Conservation (phyloP, 2,888 invertebrate species). For the Bimastos eiseni region DNA sequence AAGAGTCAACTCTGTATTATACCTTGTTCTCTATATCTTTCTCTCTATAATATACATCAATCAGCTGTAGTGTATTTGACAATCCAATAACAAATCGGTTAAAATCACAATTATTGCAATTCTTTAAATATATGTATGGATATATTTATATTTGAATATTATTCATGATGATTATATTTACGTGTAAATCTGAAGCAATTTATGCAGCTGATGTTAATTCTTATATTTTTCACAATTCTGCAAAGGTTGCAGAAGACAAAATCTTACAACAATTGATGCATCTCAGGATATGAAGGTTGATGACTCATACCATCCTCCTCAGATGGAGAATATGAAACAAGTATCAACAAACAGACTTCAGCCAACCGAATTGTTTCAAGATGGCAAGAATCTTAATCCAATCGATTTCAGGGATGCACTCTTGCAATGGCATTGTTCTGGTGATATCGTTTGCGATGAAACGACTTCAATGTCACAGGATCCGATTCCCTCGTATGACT, state of each 20-base stretch:
- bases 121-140: too few relatives aligned
- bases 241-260: not conserved
- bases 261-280: not conserved
- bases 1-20: too few relatives aligned
- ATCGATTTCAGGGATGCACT: not conserved
- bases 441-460: not conserved
- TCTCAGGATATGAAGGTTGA: not conserved
- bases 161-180: too few relatives aligned
- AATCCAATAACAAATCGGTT: too few relatives aligned
- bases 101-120: too few relatives aligned
- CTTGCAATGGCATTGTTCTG: not conserved
- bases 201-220: not conserved
- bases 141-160: too few relatives aligned
- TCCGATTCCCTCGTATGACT: not conserved
- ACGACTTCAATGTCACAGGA: not conserved
- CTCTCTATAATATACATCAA: too few relatives aligned
- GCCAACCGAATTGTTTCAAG: not conserved
- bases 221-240: not conserved
- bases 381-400: not conserved
- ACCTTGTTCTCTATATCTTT: too few relatives aligned
- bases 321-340: not conserved
- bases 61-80: too few relatives aligned
- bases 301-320: not conserved
- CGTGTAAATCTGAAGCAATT: not conserved
- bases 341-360: not conserved